Conservation (phyloP, 1,140 invertebrate genomes). For the Phenacoccus solenopsis region DNA sequence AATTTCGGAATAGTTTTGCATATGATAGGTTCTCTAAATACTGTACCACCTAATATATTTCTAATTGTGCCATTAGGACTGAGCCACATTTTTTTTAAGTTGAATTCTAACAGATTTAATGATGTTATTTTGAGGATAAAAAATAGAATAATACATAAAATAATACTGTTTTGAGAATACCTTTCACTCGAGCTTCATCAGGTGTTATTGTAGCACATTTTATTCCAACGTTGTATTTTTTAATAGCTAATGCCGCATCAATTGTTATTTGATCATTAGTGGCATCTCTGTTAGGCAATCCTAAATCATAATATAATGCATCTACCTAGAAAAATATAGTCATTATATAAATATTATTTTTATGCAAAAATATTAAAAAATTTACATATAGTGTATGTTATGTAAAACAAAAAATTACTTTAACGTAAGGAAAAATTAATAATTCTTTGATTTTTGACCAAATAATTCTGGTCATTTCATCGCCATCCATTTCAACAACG, state of each 20-base stretch:
- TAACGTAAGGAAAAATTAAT: conserved; percentile 76
- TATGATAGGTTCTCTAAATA: conserved; percentile 80
- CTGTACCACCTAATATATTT: conserved; percentile 81
- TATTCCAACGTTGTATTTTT: conserved; percentile 82
- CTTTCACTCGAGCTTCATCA: conserved; percentile 76
- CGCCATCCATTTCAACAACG: conserved; percentile 83
- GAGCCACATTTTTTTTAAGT: conserved; percentile 86
- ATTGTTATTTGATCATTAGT: conserved; percentile 81
- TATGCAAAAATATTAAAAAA: background rate
- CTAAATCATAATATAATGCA: conserved; percentile 69
- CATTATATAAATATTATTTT: background rate
- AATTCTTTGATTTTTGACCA: conserved; percentile 83
- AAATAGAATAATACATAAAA: background rate
- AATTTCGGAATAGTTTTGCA: conserved; percentile 77
- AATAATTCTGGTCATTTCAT: conserved; percentile 83
- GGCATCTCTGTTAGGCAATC: conserved; percentile 67
- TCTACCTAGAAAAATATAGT: conserved; percentile 43
- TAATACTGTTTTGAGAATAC: conserved; percentile 35
- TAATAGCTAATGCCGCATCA: conserved; percentile 72
- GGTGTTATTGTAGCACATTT: conserved; percentile 88
- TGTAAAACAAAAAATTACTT: conserved; percentile 42
- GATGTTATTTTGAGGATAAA: too few species aligned
- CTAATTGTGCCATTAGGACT: conserved; percentile 83
- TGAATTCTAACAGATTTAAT: conserved; percentile 59
- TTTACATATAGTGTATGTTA: too few species aligned